A percentile compares a stretch with the other conserved stretches of the same genome.
Evolutionary conservation across 2,888 invertebrate genomes (phyloP).

Genomic region (Patella depressa): DNA sequence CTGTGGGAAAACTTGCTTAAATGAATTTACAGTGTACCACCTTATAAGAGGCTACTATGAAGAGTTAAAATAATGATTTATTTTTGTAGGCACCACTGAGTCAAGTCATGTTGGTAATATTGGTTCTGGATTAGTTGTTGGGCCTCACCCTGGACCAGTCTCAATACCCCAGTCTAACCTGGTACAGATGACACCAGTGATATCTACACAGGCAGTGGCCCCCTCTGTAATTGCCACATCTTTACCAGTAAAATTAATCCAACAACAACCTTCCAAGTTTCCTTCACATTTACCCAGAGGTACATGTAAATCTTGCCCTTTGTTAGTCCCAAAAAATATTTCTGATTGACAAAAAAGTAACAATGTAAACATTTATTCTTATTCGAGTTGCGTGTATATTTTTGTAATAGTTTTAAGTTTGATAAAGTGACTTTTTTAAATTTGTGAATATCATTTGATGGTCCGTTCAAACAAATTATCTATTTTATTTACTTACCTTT

Average conservation of each 20-base stretch:
- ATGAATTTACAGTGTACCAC: no score
- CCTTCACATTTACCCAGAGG: conserved; percentile 31
- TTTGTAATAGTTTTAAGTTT: no score
- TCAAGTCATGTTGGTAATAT: conserved; percentile 4
- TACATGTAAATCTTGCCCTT: conserved; percentile 19
- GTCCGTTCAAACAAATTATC: not conserved
- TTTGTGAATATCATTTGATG: not conserved
- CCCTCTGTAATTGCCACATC: conserved; percentile 1
- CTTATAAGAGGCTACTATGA: no score
- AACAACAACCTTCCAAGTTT: conserved; percentile 6
- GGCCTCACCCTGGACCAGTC: not conserved
- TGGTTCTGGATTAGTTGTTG: not conserved
- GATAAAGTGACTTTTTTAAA: no score
- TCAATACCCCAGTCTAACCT: not conserved
- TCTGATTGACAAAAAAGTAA: no score
- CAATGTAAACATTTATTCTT: not conserved
- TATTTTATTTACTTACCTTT: not conserved
- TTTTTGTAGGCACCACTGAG: not conserved
- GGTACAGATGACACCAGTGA: conserved; percentile 9
- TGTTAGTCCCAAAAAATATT: no score
- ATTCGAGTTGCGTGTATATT: no score
- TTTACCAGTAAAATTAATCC: conserved; percentile 3
- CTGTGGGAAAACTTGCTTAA: not conserved
- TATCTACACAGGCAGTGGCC: not conserved
- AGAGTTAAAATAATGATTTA: not conserved